Conservation (phyloP, 2,888 invertebrate genomes). For the Melipona beecheii region DNA sequence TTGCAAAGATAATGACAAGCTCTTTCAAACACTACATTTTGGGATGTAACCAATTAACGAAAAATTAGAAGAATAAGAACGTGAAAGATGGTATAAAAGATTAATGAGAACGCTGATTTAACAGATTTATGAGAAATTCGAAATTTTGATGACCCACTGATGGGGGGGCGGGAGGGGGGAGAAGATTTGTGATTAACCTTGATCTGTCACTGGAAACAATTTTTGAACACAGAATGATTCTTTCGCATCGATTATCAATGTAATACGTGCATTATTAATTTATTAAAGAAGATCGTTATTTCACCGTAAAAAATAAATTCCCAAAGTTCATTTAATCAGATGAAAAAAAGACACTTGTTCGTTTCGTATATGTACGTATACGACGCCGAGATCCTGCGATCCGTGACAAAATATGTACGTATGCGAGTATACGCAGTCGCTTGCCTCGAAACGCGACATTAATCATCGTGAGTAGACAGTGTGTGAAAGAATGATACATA, state of each 20-base stretch:
- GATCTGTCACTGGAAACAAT: neutral
- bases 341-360: no score
- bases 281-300: no score
- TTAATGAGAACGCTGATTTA: neutral
- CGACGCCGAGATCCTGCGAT: slow-evolving; percentile 54
- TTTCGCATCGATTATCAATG: no score
- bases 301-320: no score
- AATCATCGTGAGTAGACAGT: neutral
- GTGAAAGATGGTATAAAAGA: neutral
- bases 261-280: no score
- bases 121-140: no score
- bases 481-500: slow-evolving; percentile 30
- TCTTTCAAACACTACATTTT: neutral
- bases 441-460: neutral
- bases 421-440: slow-evolving; percentile 7
- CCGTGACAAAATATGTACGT: slow-evolving; percentile 59
- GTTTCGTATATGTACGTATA: slow-evolving; percentile 9
- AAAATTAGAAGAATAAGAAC: neutral
- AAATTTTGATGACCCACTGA: no score
- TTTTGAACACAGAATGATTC: neutral
- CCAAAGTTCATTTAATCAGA: no score
- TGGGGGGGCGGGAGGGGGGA: no score
- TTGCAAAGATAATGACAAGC: neutral
- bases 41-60: neutral
- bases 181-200: neutral